phyloP scores from a whole-genome alignment of 2,113 vertebrate genomes.

The Lichenostomus cassidix region DNA sequence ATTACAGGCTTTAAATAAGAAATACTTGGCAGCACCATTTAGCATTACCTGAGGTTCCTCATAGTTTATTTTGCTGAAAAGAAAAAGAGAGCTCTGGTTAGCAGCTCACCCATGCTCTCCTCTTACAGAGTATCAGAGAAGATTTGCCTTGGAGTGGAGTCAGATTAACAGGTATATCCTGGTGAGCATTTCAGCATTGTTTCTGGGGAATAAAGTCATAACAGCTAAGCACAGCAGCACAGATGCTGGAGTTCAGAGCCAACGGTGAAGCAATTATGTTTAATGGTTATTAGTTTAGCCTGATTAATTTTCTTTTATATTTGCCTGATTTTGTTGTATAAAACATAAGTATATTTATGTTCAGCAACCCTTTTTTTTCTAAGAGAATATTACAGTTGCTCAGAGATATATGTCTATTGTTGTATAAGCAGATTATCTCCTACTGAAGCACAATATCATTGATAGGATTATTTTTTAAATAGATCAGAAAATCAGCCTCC shows the following conservation, averaged over 20 bases:
- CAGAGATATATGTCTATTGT: neutral
- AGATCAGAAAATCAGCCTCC: neutral
- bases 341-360: neutral
- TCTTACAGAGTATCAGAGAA: neutral
- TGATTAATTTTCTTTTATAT: constrained; percentile 14
- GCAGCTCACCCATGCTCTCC: neutral
- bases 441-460: neutral
- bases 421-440: neutral
- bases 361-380: neutral
- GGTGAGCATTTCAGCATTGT: neutral
- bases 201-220: neutral
- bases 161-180: neutral
- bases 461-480: neutral
- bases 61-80: neutral
- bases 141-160: neutral
- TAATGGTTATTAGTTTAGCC: neutral
- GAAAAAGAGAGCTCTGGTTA: neutral
- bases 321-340: neutral
- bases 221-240: neutral
- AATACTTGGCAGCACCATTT: neutral
- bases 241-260: neutral
- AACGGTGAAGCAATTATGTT: neutral
- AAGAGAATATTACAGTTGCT: neutral
- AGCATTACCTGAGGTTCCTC: neutral
- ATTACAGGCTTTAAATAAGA: neutral